Evolutionary conservation across 64 coral and sea anemone species (phyloP).

Genomic region (Montipora capricornis): DNA sequence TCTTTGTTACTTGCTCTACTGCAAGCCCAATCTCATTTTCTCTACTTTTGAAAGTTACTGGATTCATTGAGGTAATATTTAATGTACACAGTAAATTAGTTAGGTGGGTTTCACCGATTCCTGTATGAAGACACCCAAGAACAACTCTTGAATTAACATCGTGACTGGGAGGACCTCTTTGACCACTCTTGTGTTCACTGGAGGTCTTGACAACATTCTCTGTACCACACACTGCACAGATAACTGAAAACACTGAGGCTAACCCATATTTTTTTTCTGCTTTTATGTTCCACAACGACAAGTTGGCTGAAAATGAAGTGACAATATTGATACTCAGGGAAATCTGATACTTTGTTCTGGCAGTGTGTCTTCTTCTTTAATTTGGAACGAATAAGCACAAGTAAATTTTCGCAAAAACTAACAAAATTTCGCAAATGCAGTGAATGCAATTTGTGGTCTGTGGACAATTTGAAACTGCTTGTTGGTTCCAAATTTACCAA

Average conservation of each 20-base stretch:
- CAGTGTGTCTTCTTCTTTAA: not conserved
- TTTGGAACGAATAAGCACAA: not conserved
- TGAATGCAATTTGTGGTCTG: no score
- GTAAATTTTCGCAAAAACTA: no score
- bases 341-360: not conserved
- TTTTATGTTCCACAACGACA: constrained; percentile 35
- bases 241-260: constrained; percentile 36
- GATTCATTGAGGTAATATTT: constrained; percentile 61
- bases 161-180: constrained; percentile 39
- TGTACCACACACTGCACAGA: constrained; percentile 48
- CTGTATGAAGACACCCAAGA: constrained; percentile 64
- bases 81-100: constrained; percentile 62
- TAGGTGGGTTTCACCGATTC: constrained; percentile 58
- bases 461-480: not conserved
- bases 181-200: constrained; percentile 58
- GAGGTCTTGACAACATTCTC: constrained; percentile 62
- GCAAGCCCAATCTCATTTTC: no score
- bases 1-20: no score
- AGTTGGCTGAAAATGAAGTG: constrained; percentile 15
- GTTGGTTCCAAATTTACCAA: constrained; percentile 14
- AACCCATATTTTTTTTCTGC: constrained; percentile 41
- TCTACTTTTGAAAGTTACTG: not conserved
- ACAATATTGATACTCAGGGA: constrained; percentile 22
- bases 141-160: constrained; percentile 75
- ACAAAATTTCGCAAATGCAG: no score